Percentiles rank a stretch among this genome's conserved stretches.
These are phyloP conservation scores for Anabas testudineus DNA, from an alignment of 2,797 vertebrate species.

Conservation along the genomic window DNA sequence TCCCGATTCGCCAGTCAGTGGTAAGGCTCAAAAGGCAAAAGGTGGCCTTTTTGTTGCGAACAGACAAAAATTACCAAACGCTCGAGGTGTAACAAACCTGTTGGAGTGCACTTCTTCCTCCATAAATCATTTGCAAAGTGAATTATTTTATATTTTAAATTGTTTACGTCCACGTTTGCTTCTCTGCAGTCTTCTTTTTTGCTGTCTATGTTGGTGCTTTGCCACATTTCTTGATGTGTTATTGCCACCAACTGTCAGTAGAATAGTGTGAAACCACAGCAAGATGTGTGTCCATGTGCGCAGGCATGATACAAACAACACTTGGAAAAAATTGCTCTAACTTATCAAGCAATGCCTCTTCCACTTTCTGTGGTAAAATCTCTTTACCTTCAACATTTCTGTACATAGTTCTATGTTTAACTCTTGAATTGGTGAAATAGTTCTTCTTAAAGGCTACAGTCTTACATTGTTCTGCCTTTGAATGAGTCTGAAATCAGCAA, in stretches of 20 bases:
- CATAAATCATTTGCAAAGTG: not conserved
- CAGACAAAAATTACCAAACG: not conserved
- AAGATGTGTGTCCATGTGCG: not conserved
- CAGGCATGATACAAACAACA: not conserved
- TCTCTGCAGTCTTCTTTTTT: not conserved
- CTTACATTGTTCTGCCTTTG: slow-evolving; percentile 17
- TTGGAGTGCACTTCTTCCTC: not conserved
- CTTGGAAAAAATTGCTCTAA: not conserved
- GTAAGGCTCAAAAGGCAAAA: slow-evolving; percentile 24
- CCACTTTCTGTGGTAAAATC: not conserved
- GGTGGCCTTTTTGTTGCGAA: slow-evolving; percentile 8
- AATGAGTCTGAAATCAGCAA: slow-evolving; percentile 25
- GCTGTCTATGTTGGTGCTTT: not conserved
- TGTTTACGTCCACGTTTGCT: not conserved
- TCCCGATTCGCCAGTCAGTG: slow-evolving; percentile 16
- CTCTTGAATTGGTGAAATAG: not conserved
- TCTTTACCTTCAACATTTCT: not conserved
- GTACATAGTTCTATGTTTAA: not conserved
- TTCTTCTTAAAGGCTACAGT: not conserved
- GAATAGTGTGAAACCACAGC: slow-evolving; percentile 1
- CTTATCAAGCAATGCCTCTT: too few relatives aligned
- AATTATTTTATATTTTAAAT: not conserved
- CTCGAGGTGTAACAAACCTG: not conserved
- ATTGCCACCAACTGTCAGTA: slow-evolving; percentile 5
- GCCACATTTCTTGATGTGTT: not conserved